These are phyloP conservation scores for Tylochromis polylepis DNA, from an alignment of 2,113 vertebrate genomes.

Conservation along the genomic window DNA sequence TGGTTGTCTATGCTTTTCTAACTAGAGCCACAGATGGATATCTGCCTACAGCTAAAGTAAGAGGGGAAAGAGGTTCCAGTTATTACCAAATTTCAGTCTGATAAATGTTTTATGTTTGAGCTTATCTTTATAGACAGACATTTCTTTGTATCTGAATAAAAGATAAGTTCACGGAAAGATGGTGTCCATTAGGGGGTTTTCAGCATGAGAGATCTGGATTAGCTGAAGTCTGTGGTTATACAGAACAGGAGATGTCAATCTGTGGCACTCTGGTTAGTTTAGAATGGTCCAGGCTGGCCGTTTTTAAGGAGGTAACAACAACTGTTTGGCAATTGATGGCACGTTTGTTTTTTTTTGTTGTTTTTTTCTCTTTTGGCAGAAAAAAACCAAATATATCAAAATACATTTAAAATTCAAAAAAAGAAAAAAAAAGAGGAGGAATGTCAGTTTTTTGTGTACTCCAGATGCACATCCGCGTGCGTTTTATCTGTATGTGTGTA, in stretches of 20 bases:
- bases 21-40: conserved; percentile 59
- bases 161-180: not conserved
- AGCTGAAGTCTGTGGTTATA: not conserved
- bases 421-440: conserved; percentile 43
- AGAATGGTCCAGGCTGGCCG: conserved; percentile 52
- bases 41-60: conserved; percentile 19
- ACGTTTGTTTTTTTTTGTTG: conserved; percentile 34
- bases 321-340: conserved; percentile 64
- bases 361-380: conserved; percentile 32
- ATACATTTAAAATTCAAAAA: conserved; percentile 54
- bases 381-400: conserved; percentile 63
- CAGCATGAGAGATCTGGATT: not conserved
- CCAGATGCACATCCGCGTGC: conserved; percentile 24
- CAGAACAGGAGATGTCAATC: conserved; percentile 39
- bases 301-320: conserved; percentile 71
- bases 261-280: conserved; percentile 38
- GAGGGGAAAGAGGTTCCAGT: not conserved
- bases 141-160: not conserved
- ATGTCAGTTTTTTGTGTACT: conserved; percentile 64
- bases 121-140: not conserved
- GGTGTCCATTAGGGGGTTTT: not conserved
- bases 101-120: not conserved
- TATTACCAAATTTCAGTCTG: not conserved
- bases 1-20: conserved; percentile 43
- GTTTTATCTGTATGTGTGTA: conserved; percentile 14